Evolutionary conservation across 2,888 invertebrate genomes (phyloP).

Genomic region (Agrypnus murinus): DNA sequence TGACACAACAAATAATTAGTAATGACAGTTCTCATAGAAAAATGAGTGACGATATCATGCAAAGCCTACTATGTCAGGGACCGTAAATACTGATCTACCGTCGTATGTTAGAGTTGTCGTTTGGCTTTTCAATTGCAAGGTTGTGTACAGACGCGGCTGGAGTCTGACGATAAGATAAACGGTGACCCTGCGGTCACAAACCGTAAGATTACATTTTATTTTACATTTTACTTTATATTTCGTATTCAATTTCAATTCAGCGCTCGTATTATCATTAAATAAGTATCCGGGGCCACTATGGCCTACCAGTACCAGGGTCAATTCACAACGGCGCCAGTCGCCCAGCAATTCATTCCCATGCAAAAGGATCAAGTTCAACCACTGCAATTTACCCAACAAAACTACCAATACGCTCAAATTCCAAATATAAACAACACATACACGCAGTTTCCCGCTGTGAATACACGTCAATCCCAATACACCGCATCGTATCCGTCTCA

Average conservation of each 20-base stretch:
- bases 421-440: constrained; percentile 16
- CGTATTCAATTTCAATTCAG: no score
- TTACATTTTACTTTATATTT: no score
- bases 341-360: constrained; percentile 21
- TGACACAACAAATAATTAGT: no score
- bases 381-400: constrained; percentile 9
- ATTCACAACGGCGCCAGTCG: background rate
- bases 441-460: background rate
- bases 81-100: no score
- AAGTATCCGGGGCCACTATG: constrained; percentile 12
- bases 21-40: no score
- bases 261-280: no score
- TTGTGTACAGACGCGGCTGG: constrained; percentile 11
- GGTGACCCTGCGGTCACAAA: constrained; percentile 11
- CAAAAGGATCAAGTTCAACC: constrained; percentile 19
- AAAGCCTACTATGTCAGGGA: no score
- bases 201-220: constrained; percentile 14
- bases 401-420: background rate
- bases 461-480: background rate
- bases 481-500: constrained; percentile 7
- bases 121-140: constrained; percentile 9
- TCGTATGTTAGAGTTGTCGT: constrained; percentile 20
- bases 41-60: no score
- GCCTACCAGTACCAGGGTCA: constrained; percentile 9
- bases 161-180: background rate